Evolutionary conservation across 2,113 vertebrate genomes (phyloP), one percentile per base, ranked within the genome.

Genomic region (Tauraco erythrolophus): DNA sequence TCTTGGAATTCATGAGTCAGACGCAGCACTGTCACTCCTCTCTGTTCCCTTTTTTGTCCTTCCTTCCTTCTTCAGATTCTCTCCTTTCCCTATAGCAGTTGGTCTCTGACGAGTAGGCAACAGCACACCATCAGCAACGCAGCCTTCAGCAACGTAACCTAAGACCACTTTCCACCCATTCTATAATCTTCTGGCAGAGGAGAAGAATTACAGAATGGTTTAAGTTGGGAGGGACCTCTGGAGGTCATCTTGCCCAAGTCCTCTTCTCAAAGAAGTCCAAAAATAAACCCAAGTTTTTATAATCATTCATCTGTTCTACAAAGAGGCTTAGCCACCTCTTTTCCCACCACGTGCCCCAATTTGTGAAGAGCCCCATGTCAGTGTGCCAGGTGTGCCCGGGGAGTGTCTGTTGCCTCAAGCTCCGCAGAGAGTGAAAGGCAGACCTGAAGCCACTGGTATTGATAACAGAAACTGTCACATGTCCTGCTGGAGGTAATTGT

Each of bases 351-450:
- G 1, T n/a, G 18, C 15, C 43, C 30, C 28, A 21, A 6, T 45
- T 46, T 71, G 31, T 37, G 43, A 28, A 24, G 23, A 79, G 2
- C n/a, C 23, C 57, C 11, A 3, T 6, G 7, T n/a, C 58, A 43
- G 18, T 6, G 1, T 7, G 8, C 2, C 22, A 18, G 37, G 16
- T 5, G 35, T 81, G 14, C 24, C 19, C 51, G 39, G 51, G 71
- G 33, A 8, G 3, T 6, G 2, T 0, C 1, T 14, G 9, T 17
- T 27, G 35, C 71, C 25, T 46, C 25, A 17, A 1, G 28, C 24
- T 65, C 24, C 5, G 0, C 17, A 60, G 31, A 6, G 0, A 14
- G 24, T 2, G n/a, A 14, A 50, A 25, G 27, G 33, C 43, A 81
- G 35, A 18, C 4, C 4, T 4, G 1, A 25, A 54, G 10, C 3